phyloP scores from a whole-genome alignment of 1,140 invertebrate species.

The Euura lappo region DNA sequence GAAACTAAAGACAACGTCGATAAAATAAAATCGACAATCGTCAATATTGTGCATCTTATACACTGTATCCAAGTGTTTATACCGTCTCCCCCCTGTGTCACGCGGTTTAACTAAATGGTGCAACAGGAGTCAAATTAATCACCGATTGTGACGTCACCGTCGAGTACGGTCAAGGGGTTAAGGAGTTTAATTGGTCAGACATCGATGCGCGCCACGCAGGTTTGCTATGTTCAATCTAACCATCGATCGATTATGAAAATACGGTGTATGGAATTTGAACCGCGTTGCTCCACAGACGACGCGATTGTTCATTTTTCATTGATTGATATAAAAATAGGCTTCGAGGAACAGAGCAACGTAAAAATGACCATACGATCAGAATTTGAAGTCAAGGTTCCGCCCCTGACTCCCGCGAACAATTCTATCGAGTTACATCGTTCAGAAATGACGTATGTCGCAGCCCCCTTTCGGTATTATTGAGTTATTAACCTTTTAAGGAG shows the following conservation, averaged over 20 bases:
- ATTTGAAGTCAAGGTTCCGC: background rate
- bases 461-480: background rate
- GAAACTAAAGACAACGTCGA: no score
- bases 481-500: background rate
- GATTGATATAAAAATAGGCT: no score
- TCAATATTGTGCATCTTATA: no score
- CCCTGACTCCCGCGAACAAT: background rate
- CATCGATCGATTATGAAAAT: constrained; percentile 10
- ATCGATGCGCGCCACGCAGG: background rate
- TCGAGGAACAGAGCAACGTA: no score
- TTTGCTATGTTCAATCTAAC: no score
- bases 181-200: constrained; percentile 15
- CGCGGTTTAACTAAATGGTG: constrained; percentile 7
- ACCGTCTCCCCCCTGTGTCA: no score
- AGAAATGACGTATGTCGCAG: background rate
- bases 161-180: constrained; percentile 22
- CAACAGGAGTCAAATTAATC: constrained; percentile 27
- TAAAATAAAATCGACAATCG: no score
- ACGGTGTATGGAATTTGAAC: background rate
- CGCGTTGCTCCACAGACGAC: no score
- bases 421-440: constrained; percentile 2
- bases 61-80: no score
- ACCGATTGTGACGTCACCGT: constrained; percentile 31
- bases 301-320: no score
- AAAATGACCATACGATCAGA: background rate